Evolutionary conservation across 2,888 invertebrate species (phyloP).

Genomic region (Leptarthrus brevirostris): DNA sequence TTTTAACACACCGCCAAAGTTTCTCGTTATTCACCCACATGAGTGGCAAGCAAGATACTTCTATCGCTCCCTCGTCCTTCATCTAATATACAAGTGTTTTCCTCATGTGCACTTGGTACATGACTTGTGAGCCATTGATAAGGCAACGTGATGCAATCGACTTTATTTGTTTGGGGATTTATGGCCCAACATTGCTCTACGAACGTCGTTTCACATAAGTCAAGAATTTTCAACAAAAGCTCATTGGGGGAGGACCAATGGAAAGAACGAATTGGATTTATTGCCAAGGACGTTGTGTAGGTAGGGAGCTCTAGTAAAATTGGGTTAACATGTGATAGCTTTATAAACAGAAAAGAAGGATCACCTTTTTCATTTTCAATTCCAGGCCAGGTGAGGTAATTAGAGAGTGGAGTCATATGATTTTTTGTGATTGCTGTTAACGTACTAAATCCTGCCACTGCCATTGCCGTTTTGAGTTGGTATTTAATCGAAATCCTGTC

Average conservation of each 20-base stretch:
- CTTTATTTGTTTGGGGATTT: conserved; percentile 28
- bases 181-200: neutral
- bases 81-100: neutral
- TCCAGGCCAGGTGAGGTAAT: no score
- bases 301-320: neutral
- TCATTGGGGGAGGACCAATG: neutral
- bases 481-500: no score
- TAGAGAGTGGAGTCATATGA: no score
- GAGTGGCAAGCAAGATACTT: neutral
- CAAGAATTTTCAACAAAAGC: neutral
- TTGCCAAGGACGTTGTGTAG: neutral
- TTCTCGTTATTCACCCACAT: no score
- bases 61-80: neutral
- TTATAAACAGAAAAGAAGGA: no score
- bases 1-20: neutral
- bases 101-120: conserved; percentile 1
- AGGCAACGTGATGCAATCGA: conserved; percentile 16
- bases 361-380: no score
- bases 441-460: no score
- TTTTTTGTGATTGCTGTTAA: no score
- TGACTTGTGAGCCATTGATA: conserved; percentile 21
- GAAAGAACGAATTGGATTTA: neutral
- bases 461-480: no score
- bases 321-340: neutral
- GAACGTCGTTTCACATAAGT: neutral